Evolutionary conservation across 2,888 invertebrate species (phyloP), one percentile per base, ranked within the genome.

Genomic region (Leptopilina myrica): DNA sequence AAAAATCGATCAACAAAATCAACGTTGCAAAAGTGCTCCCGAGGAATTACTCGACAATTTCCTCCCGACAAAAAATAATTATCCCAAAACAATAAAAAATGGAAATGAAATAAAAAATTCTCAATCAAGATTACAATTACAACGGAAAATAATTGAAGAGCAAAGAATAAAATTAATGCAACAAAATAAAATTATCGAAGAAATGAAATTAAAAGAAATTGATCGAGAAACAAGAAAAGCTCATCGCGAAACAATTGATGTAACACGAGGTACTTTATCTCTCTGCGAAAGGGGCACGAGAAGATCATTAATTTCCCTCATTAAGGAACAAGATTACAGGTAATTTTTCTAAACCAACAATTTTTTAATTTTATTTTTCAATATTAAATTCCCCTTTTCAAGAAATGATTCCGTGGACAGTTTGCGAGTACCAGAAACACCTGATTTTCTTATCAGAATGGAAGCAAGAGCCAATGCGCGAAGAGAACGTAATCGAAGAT

Each of bases 181-280:
- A 80, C 96, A 96, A 89, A 95, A 94, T 84, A 93, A 94, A 86
- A 88, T 95, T n/a, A 96, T 96, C 79, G 94, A 95, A 89, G 95
- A 96, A 87, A 91, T 96, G 0, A 95, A 95, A 88, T 92, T 96
- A 76, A 95, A 95, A 79, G 95, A 95, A 90, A 93, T 96, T 43
- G 92, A 94, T 66, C 94, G 95, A 83, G 95, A 95, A 79, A 93
- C 95, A 0, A 84, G 66, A 12, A 84, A 76, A 26, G 83, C 87
- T 1, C 84, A 81, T 43, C 93, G 93, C 76, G 93, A 94, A 80
- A 94, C 94, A 0, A 90, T 93, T 0, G 92, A 93, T 80, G 89
- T 90, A n/a, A 93, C 94, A 81, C 93, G 93, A 76, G 94, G 94
- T 78, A 93, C 94, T 85, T 91, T 95, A 1, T 93, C 93, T 53